A percentile compares a stretch with the other conserved stretches of the same genome.
These are phyloP conservation scores for Protobothrops mucrosquamatus DNA, from an alignment of 2,113 vertebrate species.

Conservation along the genomic window DNA sequence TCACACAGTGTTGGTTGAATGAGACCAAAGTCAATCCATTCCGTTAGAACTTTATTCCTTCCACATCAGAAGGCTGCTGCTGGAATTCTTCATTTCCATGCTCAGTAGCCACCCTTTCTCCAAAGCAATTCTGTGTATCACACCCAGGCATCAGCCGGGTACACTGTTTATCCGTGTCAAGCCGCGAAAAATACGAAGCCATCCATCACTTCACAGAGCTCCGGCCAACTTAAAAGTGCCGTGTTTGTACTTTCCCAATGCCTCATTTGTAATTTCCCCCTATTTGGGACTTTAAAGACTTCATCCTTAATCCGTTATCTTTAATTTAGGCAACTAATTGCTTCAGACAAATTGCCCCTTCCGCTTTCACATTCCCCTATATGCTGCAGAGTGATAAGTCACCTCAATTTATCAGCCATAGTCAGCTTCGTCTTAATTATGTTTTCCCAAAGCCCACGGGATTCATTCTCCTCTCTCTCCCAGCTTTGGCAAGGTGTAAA, in stretches of 20 bases:
- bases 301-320: slow-evolving; percentile 59
- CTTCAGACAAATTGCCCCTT: slow-evolving; percentile 55
- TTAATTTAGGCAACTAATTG: slow-evolving; percentile 60
- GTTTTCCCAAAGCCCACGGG: slow-evolving; percentile 46
- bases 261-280: slow-evolving; percentile 42
- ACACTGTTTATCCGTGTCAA: slow-evolving; percentile 7
- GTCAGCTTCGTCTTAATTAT: slow-evolving; percentile 55
- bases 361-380: slow-evolving; percentile 55
- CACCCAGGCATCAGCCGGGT: slow-evolving; percentile 1
- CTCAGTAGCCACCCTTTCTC: slow-evolving; percentile 8
- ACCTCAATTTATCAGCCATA: slow-evolving; percentile 62
- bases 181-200: slow-evolving; percentile 23
- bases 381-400: slow-evolving; percentile 61
- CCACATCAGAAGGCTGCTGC: background rate
- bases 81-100: background rate
- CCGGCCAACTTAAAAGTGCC: slow-evolving; percentile 21
- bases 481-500: slow-evolving; percentile 46
- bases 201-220: slow-evolving; percentile 19
- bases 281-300: slow-evolving; percentile 43
- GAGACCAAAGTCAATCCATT: background rate
- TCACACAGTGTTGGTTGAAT: background rate
- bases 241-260: slow-evolving; percentile 43
- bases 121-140: slow-evolving; percentile 28
- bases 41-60: background rate
- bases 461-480: slow-evolving; percentile 14